Conservation (phyloP, 2,888 invertebrate genomes). For the Drosophila mercatorum region DNA sequence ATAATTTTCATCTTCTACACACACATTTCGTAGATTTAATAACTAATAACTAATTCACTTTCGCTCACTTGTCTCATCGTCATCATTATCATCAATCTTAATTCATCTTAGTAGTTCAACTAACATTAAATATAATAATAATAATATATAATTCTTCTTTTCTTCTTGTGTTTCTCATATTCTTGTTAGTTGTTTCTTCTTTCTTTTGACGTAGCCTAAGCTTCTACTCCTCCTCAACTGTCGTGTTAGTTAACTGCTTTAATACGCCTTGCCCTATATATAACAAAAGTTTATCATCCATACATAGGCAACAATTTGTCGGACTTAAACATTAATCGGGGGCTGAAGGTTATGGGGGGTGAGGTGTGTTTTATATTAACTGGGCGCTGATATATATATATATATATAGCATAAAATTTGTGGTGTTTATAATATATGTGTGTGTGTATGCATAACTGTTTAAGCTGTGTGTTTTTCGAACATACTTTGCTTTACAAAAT, state of each 20-base stretch:
- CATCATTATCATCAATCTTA: conserved; percentile 47
- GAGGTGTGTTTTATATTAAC: conserved; percentile 36
- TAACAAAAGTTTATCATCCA: conserved; percentile 9
- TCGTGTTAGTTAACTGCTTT: conserved; percentile 44
- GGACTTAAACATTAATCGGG: conserved; percentile 44
- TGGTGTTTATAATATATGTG: conserved; percentile 31
- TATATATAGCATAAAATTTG: conserved; percentile 50
- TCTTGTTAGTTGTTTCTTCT: conserved; percentile 40
- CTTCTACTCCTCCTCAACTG: conserved; percentile 7
- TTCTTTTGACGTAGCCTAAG: conserved; percentile 43
- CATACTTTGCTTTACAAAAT: conserved; percentile 67
- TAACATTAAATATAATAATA: conserved; percentile 72
- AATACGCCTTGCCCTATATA: conserved; percentile 34
- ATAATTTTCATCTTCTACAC: conserved; percentile 47
- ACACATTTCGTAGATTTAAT: conserved; percentile 51
- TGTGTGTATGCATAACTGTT: conserved; percentile 21
- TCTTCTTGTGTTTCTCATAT: conserved; percentile 15
- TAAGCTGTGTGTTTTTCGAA: conserved; percentile 37
- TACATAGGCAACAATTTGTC: conserved; percentile 49
- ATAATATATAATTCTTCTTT: conserved; percentile 42
- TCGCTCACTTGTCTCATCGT: conserved; percentile 33
- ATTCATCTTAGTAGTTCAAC: conserved; percentile 73
- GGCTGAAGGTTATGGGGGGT: conserved; percentile 10
- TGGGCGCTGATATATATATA: conserved; percentile 55
- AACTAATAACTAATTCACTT: conserved; percentile 67